phyloP scores from a whole-genome alignment of 2,888 invertebrate species.

The Caenorhabditis becei region DNA sequence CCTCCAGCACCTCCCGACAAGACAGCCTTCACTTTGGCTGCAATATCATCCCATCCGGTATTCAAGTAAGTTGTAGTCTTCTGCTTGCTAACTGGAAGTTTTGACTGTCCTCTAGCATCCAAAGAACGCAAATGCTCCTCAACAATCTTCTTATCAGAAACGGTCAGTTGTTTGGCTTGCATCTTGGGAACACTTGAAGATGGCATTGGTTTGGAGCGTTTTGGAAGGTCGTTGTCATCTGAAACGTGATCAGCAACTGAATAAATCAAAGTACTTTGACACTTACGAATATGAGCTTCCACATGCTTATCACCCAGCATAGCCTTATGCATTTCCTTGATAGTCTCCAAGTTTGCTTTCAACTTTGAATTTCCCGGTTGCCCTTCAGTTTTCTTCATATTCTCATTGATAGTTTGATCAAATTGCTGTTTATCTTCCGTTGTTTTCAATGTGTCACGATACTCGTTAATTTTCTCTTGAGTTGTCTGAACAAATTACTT shows the following conservation, averaged over 20 bases:
- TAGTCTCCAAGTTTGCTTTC: constrained; percentile 55
- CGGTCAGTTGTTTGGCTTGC: constrained; percentile 59
- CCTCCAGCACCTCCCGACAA: constrained; percentile 50
- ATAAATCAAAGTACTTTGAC: background rate
- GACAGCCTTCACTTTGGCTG: constrained; percentile 53
- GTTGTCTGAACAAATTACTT: constrained; percentile 32
- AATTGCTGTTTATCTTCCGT: constrained; percentile 55
- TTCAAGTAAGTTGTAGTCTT: constrained; percentile 56
- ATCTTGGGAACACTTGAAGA: constrained; percentile 61
- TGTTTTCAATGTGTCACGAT: constrained; percentile 52
- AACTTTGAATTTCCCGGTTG: constrained; percentile 48
- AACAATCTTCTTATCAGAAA: constrained; percentile 56
- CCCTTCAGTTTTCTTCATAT: constrained; percentile 60
- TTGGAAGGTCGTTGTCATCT: constrained; percentile 52
- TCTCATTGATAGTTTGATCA: constrained; percentile 60
- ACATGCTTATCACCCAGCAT: constrained; percentile 62
- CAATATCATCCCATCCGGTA: constrained; percentile 59
- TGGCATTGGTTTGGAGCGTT: constrained; percentile 60
- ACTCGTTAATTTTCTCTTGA: constrained; percentile 61
- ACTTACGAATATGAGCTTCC: constrained; percentile 61
- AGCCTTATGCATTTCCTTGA: constrained; percentile 61
- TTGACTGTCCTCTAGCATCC: constrained; percentile 49
- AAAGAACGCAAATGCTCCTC: constrained; percentile 55
- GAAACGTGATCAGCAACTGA: constrained; percentile 21
- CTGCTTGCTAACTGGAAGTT: constrained; percentile 52